A percentile compares a stretch with the other conserved stretches of the same genome.
Evolutionary conservation across 2,888 invertebrate species (phyloP).

Genomic region (Zygothrica quintamaculata): DNA sequence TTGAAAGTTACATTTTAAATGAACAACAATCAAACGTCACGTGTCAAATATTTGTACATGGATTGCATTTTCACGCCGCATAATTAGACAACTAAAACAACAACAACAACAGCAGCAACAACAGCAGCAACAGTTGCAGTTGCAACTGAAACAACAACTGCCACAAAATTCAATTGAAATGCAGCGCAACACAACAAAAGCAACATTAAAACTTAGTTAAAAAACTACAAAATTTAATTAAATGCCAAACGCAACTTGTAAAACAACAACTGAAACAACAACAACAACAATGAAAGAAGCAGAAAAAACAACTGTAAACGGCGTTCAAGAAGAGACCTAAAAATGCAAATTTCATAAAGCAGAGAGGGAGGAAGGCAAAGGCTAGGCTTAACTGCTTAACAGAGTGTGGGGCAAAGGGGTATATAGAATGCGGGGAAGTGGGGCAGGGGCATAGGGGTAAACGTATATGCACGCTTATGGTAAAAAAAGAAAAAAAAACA

Average conservation of each 20-base stretch:
- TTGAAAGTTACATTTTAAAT: constrained; percentile 65
- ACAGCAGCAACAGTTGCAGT: constrained; percentile 17
- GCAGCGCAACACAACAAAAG: constrained; percentile 53
- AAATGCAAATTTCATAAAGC: constrained; percentile 34
- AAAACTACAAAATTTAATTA: constrained; percentile 63
- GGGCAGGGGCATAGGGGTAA: background rate
- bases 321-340: constrained; percentile 28
- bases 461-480: background rate
- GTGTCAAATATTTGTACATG: constrained; percentile 76
- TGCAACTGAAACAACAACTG: constrained; percentile 11
- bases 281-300: constrained; percentile 4
- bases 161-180: constrained; percentile 55
- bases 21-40: constrained; percentile 44
- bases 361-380: background rate
- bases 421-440: constrained; percentile 1
- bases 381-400: no score
- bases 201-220: constrained; percentile 28
- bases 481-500: constrained; percentile 20
- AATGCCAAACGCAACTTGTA: constrained; percentile 63
- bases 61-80: constrained; percentile 81
- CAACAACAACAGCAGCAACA: constrained; percentile 18
- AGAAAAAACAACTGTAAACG: constrained; percentile 48
- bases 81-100: constrained; percentile 69
- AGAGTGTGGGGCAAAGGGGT: background rate
- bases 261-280: constrained; percentile 25